Base-by-base conservation (phyloP, 2,113 vertebrate genomes). In the Malaclemys terrapin region DNA sequence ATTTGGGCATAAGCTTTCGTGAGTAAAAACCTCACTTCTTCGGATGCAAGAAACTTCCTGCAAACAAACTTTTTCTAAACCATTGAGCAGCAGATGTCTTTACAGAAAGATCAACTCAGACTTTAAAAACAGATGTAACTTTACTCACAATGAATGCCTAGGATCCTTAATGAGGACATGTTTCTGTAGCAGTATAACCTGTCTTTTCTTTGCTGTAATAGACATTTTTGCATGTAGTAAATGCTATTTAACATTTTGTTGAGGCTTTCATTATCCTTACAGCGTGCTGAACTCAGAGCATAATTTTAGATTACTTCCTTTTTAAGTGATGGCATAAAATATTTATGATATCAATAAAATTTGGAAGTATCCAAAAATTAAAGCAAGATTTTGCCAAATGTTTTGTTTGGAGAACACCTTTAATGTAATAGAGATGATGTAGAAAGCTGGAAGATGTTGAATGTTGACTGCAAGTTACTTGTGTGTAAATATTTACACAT, bases 401-500 rank as follows among this genome's bases (percentile, higher is more conserved):
- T 72, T 65, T 27, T n/a, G 17, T 78, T 76, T 47, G 75, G 69
- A 2, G 93, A 80, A 29, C 82, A 80, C 38, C 4, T 88, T 88
- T 65, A 50, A 47, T 50, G 10, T 88, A 57, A 86, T 86, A 84
- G 11, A 14, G 19, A 6, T n/a, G 35, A 86, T 69, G 65, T 20
- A 91, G 69, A 82, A 91, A 91, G 1, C 5, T 22, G n/a, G 42
- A 78, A 29, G 38, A 20, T 42, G 14, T 29, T 84, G 1, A 62
- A 62, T 89, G 78, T 20, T 87, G 45, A 17, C 82, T 95, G n/a
- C 96, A 54, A 93, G 80, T 72, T 90, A 14, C 76, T 93, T 69
- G 20, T 38, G 6, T 78, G 20, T 84, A 84, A 92, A 93, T 96
- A 52, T 95, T 97, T 91, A 12, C 93, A 91, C 45, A 69, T 88